Conservation (phyloP, 2,113 vertebrate genomes). For the Nesogale talazaci region DNA sequence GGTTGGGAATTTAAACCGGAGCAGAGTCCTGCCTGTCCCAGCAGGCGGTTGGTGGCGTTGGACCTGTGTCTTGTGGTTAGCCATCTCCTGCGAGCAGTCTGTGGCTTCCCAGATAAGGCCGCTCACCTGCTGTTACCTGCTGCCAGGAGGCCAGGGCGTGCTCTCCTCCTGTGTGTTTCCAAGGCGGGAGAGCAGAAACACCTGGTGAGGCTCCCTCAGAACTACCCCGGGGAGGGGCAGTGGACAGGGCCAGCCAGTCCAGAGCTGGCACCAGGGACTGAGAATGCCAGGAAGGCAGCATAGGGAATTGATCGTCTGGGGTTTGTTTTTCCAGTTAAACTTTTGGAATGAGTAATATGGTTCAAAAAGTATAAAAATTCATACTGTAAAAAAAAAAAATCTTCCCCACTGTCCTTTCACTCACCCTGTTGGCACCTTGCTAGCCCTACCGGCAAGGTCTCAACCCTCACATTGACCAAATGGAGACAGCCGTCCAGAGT, state of each 20-base stretch:
- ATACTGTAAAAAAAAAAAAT: constrained; percentile 13
- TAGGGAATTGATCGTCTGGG: neutral
- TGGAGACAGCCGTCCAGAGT: neutral
- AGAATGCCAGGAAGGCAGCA: neutral
- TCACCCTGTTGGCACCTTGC: neutral
- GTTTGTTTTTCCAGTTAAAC: neutral
- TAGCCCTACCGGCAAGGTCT: neutral
- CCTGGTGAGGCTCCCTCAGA: neutral
- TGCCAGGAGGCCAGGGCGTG: neutral
- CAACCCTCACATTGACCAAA: neutral
- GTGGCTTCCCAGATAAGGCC: too few relatives aligned
- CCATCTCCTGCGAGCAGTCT: too few relatives aligned
- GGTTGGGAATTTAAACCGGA: too few relatives aligned
- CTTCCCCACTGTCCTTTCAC: neutral
- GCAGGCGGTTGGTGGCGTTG: too few relatives aligned
- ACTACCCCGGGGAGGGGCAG: neutral
- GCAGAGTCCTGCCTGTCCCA: too few relatives aligned
- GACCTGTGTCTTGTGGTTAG: too few relatives aligned
- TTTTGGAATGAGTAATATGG: neutral
- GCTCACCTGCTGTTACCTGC: neutral
- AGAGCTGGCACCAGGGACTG: neutral
- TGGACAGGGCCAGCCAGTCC: neutral
- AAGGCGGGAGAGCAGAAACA: neutral
- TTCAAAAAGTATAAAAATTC: neutral
- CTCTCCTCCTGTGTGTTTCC: neutral